Conservation (phyloP, 2,113 vertebrate genomes). For the Nothoprocta pentlandii region DNA sequence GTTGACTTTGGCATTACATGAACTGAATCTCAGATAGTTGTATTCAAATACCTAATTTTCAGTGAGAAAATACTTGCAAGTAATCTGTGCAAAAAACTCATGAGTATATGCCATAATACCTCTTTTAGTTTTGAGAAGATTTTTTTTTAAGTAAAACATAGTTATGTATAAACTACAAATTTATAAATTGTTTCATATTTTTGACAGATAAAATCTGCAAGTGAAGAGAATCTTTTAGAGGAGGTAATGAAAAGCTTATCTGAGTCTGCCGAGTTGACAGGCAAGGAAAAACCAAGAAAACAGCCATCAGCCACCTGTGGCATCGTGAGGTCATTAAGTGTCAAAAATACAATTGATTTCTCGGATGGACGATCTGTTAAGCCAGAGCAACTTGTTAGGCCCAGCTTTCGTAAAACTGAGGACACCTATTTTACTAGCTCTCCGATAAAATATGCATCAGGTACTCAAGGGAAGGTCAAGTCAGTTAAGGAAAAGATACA, state of each 20-base stretch:
- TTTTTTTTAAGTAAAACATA: not conserved
- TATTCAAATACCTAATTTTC: not conserved
- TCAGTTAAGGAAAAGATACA: constrained; percentile 86
- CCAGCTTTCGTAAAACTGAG: constrained; percentile 85
- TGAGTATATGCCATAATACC: not conserved
- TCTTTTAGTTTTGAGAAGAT: not conserved
- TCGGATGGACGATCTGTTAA: constrained; percentile 78
- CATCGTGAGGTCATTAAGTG: constrained; percentile 89
- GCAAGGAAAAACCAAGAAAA: constrained; percentile 79
- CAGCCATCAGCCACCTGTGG: constrained; percentile 75
- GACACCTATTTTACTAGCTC: constrained; percentile 85
- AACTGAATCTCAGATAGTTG: not conserved
- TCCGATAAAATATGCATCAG: constrained; percentile 74
- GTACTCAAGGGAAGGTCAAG: constrained; percentile 81
- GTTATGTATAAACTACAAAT: not conserved
- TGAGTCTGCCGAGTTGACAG: constrained; percentile 82
- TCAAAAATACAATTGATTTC: constrained; percentile 76
- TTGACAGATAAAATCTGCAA: constrained; percentile 83
- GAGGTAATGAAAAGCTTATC: constrained; percentile 90
- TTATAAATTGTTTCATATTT: not conserved
- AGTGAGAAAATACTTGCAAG: not conserved
- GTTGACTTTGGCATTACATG: not conserved
- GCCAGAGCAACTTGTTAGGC: constrained; percentile 73
- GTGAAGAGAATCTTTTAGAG: constrained; percentile 91
- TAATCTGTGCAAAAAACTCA: not conserved